Percentiles rank a stretch among this genome's conserved stretches.
Evolutionary conservation across 2,113 vertebrate genomes (phyloP).

Genomic region (Notarius lentiginosus): DNA sequence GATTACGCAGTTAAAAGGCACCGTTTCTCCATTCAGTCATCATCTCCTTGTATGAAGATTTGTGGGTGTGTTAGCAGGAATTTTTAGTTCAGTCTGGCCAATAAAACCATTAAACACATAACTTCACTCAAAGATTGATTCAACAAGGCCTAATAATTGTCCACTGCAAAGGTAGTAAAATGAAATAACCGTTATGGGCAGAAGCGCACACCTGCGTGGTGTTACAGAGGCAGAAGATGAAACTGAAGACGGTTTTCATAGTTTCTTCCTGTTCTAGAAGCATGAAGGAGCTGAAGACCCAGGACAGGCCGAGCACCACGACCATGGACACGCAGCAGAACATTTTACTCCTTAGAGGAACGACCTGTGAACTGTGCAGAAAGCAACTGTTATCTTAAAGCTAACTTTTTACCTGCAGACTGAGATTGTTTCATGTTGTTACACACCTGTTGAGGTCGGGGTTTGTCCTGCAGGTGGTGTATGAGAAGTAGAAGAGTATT

Average conservation of each 20-base stretch:
- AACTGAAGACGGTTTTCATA: conserved; percentile 58
- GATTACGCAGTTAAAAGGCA: no score
- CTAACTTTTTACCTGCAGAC: background rate
- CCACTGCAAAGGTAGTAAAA: background rate
- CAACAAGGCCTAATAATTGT: background rate
- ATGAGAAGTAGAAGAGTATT: conserved; percentile 58
- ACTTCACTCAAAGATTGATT: background rate
- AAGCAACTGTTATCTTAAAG: background rate
- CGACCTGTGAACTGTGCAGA: conserved; percentile 47
- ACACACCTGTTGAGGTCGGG: background rate
- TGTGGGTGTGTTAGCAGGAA: background rate
- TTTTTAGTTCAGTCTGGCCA: background rate
- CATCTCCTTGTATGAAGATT: no score
- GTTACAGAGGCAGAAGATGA: conserved; percentile 71
- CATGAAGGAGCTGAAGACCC: conserved; percentile 68
- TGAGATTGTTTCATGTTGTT: background rate
- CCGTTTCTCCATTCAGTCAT: no score
- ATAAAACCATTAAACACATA: background rate
- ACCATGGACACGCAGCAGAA: conserved; percentile 61
- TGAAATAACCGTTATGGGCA: background rate
- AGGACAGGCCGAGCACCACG: conserved; percentile 68
- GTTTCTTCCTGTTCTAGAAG: conserved; percentile 49
- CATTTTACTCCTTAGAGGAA: conserved; percentile 64
- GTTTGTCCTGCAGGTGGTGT: conserved; percentile 61
- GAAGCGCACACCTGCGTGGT: conserved; percentile 60